Percentiles rank a stretch among this genome's conserved stretches.
phyloP scores from a whole-genome alignment of 2,888 invertebrate species.

The Rhodophaea formosa region DNA sequence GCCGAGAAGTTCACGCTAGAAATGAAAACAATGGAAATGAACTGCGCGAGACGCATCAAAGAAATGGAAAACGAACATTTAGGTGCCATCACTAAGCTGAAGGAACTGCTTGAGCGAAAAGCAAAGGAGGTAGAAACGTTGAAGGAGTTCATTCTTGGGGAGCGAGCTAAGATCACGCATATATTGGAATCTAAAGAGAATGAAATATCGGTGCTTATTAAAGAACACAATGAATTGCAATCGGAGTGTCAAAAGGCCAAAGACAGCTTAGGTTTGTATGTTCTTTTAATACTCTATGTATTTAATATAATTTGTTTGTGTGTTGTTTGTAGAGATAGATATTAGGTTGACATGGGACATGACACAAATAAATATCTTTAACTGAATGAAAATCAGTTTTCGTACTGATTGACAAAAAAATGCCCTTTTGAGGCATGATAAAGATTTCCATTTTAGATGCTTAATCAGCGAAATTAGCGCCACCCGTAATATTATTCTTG shows the following conservation, averaged over 20 bases:
- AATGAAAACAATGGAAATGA: conserved; percentile 81
- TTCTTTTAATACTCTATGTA: no score
- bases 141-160: conserved; percentile 74
- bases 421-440: no score
- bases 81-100: conserved; percentile 65
- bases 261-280: conserved; percentile 38
- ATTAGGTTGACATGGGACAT: no score
- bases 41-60: conserved; percentile 71
- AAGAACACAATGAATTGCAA: conserved; percentile 65
- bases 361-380: no score
- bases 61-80: conserved; percentile 77
- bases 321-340: no score
- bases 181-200: conserved; percentile 76
- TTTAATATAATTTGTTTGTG: no score
- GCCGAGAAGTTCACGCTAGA: conserved; percentile 84
- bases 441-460: no score
- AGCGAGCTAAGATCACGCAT: conserved; percentile 74
- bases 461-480: no score
- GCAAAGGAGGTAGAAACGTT: conserved; percentile 76
- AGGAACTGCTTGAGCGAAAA: conserved; percentile 74
- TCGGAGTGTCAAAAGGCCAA: conserved; percentile 61
- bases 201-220: conserved; percentile 71
- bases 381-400: no score
- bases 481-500: no score
- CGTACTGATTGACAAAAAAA: no score